Conservation (phyloP, 2,797 vertebrate genomes). For the Semaprochilodus insignis region DNA sequence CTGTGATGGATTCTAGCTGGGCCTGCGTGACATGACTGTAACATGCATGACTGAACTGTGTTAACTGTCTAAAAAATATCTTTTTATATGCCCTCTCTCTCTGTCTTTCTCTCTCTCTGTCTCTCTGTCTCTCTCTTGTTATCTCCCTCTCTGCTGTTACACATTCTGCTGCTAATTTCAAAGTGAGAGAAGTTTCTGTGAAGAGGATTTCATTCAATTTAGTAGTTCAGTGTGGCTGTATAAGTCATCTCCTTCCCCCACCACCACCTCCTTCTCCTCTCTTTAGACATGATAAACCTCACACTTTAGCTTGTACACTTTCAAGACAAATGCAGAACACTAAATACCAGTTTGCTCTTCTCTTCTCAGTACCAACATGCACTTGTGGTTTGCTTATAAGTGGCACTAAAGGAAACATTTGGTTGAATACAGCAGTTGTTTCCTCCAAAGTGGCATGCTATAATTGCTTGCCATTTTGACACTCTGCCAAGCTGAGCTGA, state of each 20-base stretch:
- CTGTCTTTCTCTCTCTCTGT: constrained; percentile 8
- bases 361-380: background rate
- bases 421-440: constrained; percentile 6
- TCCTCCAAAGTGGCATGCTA: background rate
- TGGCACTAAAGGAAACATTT: background rate
- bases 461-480: background rate
- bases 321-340: background rate
- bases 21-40: background rate
- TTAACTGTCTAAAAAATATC: background rate
- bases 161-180: background rate
- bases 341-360: background rate
- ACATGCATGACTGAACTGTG: background rate
- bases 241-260: no score
- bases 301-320: background rate
- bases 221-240: no score
- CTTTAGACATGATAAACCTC: background rate
- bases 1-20: constrained; percentile 8
- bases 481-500: constrained; percentile 8
- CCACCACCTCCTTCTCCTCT: background rate
- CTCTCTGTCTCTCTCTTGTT: constrained; percentile 6
- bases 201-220: constrained; percentile 7
- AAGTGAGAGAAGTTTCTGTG: background rate
- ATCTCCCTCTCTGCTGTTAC: background rate
- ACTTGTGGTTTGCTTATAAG: background rate
- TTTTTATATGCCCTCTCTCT: constrained; percentile 12